Evolutionary conservation across 2,888 invertebrate species (phyloP), one percentile per base, ranked within the genome.

Genomic region (Athalia cordata): DNA sequence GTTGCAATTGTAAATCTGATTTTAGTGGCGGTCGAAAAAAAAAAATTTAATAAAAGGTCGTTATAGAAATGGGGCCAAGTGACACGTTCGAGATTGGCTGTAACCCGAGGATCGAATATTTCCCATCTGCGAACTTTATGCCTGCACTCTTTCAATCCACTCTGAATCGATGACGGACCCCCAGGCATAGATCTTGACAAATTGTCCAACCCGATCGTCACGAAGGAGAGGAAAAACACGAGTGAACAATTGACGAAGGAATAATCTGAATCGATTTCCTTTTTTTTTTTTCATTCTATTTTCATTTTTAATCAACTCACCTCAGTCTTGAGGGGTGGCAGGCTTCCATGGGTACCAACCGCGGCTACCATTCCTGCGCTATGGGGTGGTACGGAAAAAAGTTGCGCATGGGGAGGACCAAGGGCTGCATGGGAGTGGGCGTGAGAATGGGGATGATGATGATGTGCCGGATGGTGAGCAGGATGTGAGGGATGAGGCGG

Each of bases 51-150:
- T 47, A 45, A 59, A 59, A 55, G 68, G 55, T 72, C 49, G 59
- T 59, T 59, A 29, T 29, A 78, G 77, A 13, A 66, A 77, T 64
- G 43, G 15, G 83, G 82, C 83, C 83, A 85, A 87, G 86, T 87
- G 88, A 87, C 85, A 85, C 85, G 85, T 85, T 85, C 84, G 86
- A 88, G 87, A 89, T 89, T 87, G 89, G 83, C 85, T 87, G 89
- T 89, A 88, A 89, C 86, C 86, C 85, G 89, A 88, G 85, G 88
- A 88, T 85, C 83, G 79, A 80, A 81, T 83, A 82, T 86, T 82
- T 81, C 79, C 70, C 76, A 49, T 45, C 65, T 65, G 52, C 15
- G n/a, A 47, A 47, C 49, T 55, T 29, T 52, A 59, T 65, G 67
- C 29, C 55, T 57, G 75, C 77, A 55, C 49, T 52, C 50, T 50